Percentiles rank a stretch among this genome's conserved stretches.
Conservation (phyloP, 2,888 invertebrate species). For the Tuberolachnus salignus region DNA sequence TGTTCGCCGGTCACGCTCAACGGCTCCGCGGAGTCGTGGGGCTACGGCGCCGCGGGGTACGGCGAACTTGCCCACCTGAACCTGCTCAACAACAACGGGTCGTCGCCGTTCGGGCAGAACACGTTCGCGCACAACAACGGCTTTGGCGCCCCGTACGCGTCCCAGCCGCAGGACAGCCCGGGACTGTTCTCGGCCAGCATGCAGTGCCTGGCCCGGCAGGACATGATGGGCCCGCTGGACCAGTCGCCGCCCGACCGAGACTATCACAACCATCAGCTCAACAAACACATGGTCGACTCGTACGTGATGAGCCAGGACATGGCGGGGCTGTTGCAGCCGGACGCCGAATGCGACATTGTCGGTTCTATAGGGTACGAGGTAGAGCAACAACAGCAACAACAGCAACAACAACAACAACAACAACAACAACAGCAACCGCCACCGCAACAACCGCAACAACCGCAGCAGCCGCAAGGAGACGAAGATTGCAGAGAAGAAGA, state of each 20-base stretch:
- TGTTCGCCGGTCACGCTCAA: slow-evolving; percentile 67
- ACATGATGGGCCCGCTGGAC: slow-evolving; percentile 44
- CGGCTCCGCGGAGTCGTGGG: slow-evolving; percentile 76
- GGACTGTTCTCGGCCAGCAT: slow-evolving; percentile 48
- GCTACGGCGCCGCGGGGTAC: slow-evolving; percentile 59
- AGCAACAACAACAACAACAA: slow-evolving; percentile 33
- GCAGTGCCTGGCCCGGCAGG: slow-evolving; percentile 50
- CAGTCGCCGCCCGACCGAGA: slow-evolving; percentile 53
- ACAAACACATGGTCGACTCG: slow-evolving; percentile 49
- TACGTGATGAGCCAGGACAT: slow-evolving; percentile 55
- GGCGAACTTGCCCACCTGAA: slow-evolving; percentile 69
- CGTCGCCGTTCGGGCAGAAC: slow-evolving; percentile 45
- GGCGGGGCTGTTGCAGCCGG: slow-evolving; percentile 41
- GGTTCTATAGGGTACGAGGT: slow-evolving; percentile 45
- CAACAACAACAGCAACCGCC: slow-evolving; percentile 27
- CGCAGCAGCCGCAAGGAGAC: slow-evolving; percentile 13
- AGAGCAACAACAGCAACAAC: slow-evolving; percentile 43
- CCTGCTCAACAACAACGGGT: slow-evolving; percentile 67
- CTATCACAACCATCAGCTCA: slow-evolving; percentile 45
- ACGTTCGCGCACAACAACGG: slow-evolving; percentile 37
- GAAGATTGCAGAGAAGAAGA: slow-evolving; percentile 34
- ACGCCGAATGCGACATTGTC: slow-evolving; percentile 52
- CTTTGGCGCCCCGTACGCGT: slow-evolving; percentile 29
- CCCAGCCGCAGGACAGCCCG: slow-evolving; percentile 46
- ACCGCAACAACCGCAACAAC: slow-evolving; percentile 25